Percentiles rank a stretch among this genome's conserved stretches.
Conservation (phyloP, 2,888 invertebrate species). For the Chalcis sispes region DNA sequence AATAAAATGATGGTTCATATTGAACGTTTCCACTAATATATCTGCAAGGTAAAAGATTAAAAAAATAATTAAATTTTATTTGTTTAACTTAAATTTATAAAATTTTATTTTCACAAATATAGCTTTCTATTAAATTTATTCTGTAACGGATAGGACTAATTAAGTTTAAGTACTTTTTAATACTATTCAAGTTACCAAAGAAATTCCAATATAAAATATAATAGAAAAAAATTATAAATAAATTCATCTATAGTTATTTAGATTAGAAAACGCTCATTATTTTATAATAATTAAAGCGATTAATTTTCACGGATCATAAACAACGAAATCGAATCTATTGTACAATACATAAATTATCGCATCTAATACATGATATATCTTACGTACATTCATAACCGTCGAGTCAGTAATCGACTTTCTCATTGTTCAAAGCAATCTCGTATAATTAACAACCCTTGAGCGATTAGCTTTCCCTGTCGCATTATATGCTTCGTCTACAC, state of each 20-base stretch:
- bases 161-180: too few species aligned
- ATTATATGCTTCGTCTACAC: conserved; percentile 5
- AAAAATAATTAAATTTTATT: not conserved
- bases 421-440: conserved; percentile 20
- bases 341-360: conserved; percentile 22
- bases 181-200: too few species aligned
- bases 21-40: conserved; percentile 10
- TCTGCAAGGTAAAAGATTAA: conserved; percentile 9
- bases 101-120: too few species aligned
- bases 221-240: not conserved
- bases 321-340: conserved; percentile 25
- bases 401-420: conserved; percentile 33
- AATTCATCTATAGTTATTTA: not conserved
- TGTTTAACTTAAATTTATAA: not conserved
- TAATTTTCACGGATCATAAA: conserved; percentile 10
- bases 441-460: conserved; percentile 44
- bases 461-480: conserved; percentile 24
- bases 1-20: conserved; percentile 1
- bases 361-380: not conserved
- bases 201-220: too few species aligned
- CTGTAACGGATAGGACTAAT: too few species aligned
- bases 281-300: conserved; percentile 9
- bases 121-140: too few species aligned
- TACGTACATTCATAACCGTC: not conserved
- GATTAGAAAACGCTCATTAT: not conserved